phyloP scores from a whole-genome alignment of 2,888 invertebrate species.

The Caenorhabditis panamensis region DNA sequence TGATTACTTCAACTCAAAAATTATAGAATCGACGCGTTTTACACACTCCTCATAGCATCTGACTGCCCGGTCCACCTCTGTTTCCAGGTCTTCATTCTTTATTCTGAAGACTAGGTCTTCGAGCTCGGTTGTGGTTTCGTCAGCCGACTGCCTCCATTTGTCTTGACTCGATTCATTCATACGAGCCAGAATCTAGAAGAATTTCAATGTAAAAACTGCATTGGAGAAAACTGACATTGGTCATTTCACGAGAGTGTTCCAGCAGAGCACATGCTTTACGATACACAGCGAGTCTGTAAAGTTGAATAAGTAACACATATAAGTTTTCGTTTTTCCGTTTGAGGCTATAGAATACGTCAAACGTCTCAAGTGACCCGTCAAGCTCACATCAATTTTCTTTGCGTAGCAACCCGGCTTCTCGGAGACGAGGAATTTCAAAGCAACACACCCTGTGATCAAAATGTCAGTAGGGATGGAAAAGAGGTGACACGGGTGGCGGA shows the following conservation, averaged over 20 bases:
- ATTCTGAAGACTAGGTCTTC: slow-evolving; percentile 53
- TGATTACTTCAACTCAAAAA: slow-evolving; percentile 61
- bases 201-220: background rate
- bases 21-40: slow-evolving; percentile 65
- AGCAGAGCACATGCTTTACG: slow-evolving; percentile 60
- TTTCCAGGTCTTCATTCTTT: slow-evolving; percentile 52
- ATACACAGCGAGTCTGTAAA: slow-evolving; percentile 67
- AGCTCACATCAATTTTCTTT: background rate
- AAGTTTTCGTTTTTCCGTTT: slow-evolving; percentile 1
- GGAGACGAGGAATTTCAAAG: background rate
- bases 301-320: background rate
- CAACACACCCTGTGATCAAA: background rate
- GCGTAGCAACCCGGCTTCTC: background rate
- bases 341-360: slow-evolving; percentile 16
- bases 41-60: slow-evolving; percentile 66
- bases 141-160: slow-evolving; percentile 62
- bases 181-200: slow-evolving; percentile 47
- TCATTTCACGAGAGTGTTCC: slow-evolving; percentile 65
- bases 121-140: slow-evolving; percentile 47
- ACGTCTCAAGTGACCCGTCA: background rate
- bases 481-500: background rate
- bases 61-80: slow-evolving; percentile 51
- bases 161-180: slow-evolving; percentile 48
- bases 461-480: background rate
- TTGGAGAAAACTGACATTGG: slow-evolving; percentile 45